phyloP scores from a whole-genome alignment of 2,888 invertebrate genomes.

The Epicampocera succincta region DNA sequence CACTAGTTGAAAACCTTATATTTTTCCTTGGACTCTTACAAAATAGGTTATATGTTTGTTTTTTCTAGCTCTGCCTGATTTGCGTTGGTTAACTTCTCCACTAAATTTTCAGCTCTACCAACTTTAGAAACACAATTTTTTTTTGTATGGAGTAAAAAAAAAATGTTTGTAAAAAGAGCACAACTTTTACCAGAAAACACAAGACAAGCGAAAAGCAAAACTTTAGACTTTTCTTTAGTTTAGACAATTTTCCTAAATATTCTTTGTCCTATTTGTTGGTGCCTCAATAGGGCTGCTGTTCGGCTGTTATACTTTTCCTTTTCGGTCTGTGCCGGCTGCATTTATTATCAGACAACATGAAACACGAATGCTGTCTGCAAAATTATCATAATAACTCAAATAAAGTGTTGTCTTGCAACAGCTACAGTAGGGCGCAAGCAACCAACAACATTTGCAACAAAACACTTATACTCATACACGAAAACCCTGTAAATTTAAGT shows the following conservation, averaged over 20 bases:
- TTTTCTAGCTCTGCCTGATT: too few relatives aligned
- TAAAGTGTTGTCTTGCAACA: slow-evolving; percentile 68
- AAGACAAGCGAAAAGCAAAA: slow-evolving; percentile 36
- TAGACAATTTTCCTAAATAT: slow-evolving; percentile 34
- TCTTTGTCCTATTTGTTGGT: slow-evolving; percentile 29
- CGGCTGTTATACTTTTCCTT: slow-evolving; percentile 20
- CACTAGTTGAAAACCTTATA: too few relatives aligned
- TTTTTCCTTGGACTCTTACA: too few relatives aligned
- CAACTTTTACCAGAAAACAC: slow-evolving; percentile 9
- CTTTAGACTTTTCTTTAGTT: slow-evolving; percentile 33
- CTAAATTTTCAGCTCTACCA: too few relatives aligned
- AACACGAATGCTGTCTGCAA: slow-evolving; percentile 71
- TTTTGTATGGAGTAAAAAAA: too few relatives aligned
- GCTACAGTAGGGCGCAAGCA: slow-evolving; percentile 40
- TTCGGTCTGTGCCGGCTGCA: slow-evolving; percentile 26
- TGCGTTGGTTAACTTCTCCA: too few relatives aligned
- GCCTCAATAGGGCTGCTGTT: slow-evolving; percentile 36
- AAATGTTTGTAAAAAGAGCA: neutral
- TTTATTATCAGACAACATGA: slow-evolving; percentile 72
- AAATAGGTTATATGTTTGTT: too few relatives aligned
- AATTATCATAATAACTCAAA: slow-evolving; percentile 72
- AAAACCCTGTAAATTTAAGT: slow-evolving; percentile 22
- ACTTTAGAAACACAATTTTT: too few relatives aligned
- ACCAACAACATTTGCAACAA: neutral
- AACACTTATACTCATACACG: slow-evolving; percentile 18